phyloP scores from a whole-genome alignment of 92 coral and sea anemone species.

The Palythoa heliodiscus region DNA sequence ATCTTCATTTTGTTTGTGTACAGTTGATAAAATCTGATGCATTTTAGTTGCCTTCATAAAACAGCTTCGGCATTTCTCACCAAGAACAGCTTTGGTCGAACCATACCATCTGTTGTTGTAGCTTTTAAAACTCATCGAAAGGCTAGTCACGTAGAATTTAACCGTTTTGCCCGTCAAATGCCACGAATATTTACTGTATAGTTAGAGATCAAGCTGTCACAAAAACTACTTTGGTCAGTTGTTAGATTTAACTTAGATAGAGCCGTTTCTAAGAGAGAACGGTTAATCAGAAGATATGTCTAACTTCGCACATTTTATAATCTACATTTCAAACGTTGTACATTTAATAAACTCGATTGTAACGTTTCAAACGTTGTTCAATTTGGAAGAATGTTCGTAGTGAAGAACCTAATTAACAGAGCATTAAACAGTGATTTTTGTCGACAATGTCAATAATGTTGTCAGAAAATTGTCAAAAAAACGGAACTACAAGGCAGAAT shows the following conservation, averaged over 20 bases:
- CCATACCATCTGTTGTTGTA: neutral
- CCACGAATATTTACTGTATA: neutral
- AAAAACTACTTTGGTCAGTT: neutral
- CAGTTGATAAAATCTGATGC: neutral
- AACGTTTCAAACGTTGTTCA: neutral
- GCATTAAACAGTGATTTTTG: conserved; percentile 32
- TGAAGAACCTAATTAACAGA: conserved; percentile 28
- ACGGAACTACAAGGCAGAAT: neutral
- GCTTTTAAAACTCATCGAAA: neutral
- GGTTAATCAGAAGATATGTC: neutral
- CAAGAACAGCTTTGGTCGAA: neutral
- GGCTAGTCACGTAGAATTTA: neutral
- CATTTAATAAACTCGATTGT: neutral
- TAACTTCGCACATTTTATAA: neutral
- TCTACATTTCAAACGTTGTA: no score
- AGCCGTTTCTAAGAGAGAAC: neutral
- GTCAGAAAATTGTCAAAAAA: neutral
- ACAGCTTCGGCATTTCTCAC: neutral
- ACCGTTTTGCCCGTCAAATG: neutral
- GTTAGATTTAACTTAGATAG: neutral
- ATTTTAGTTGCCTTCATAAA: neutral
- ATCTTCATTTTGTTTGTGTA: no score
- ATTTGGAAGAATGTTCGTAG: conserved; percentile 5
- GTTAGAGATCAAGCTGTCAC: neutral
- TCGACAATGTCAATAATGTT: conserved; percentile 27